Base-by-base conservation (phyloP, 2,888 invertebrate species). In the Perdita meconis region DNA sequence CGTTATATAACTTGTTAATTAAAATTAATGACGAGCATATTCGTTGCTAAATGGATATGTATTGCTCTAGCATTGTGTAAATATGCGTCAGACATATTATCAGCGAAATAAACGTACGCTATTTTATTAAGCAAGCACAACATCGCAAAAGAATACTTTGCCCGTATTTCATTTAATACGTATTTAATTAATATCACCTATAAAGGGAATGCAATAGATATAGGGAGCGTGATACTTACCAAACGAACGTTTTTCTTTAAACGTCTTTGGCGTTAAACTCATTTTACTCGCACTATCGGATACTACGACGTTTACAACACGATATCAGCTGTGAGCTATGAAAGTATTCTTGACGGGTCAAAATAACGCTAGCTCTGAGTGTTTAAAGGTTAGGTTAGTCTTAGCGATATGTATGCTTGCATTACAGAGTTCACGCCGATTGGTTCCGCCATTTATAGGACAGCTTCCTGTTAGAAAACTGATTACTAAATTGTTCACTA, bases 171-270 rank as follows among this genome's bases (percentile, higher is more conserved):
- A 72, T 30, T 30, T 30, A 30, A 6, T 30, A 30, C 6, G 19
- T 57, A 44, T 65, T 30, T 44, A 24, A 26, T 30, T 3, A 63
- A 51, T 19, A 26, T 10, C 1, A 16, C 51, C 10, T 50, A 56
- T 36, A 22, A 30, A 60, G 26, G 40, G 55, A 22, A 44, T 38
- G 24, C 44, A 51, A 22, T 67, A 40, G 36, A 59, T 24, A 38
- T 0, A 57, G 30, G 4, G 36, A 8, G 24, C 44, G n/a, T 51
- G 59, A 22, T 65, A 77, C 88, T 86, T 70, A 91, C 91, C 90
- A 80, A 90, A 89, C n/a, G 91, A 85, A 70, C 90, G 90, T 81
- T 83, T 91, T 72, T 91, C 90, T 78, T 91, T 91, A 81, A 90
- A 91, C n/a, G 89, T 79, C 71, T 89, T 90, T 22, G 85, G 86